A percentile compares a stretch with the other conserved stretches of the same genome.
phyloP scores from a whole-genome alignment of 1,140 invertebrate genomes.

The Rhynchophorus ferrugineus region DNA sequence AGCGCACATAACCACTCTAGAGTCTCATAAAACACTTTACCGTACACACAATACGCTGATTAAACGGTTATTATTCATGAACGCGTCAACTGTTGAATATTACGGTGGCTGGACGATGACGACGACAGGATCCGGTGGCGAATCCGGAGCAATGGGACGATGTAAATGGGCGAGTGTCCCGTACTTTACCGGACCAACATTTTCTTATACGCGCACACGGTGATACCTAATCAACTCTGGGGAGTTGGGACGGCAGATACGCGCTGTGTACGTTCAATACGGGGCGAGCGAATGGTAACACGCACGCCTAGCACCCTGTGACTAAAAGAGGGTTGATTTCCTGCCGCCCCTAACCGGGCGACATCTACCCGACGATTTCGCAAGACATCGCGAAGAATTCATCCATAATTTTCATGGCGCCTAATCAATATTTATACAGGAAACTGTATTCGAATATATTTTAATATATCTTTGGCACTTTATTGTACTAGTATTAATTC shows the following conservation, averaged over 20 bases:
- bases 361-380: neutral
- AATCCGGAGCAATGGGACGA: conserved; percentile 4
- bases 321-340: conserved; percentile 6
- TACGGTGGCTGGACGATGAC: conserved; percentile 1
- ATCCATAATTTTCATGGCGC: too few species aligned
- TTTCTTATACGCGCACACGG: conserved; percentile 21
- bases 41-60: conserved; percentile 28
- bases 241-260: conserved; percentile 31
- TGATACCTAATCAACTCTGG: conserved; percentile 24
- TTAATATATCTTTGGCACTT: too few species aligned
- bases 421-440: too few species aligned
- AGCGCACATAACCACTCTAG: conserved; percentile 29
- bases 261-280: conserved; percentile 30
- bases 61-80: conserved; percentile 33
- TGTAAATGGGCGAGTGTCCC: conserved; percentile 6
- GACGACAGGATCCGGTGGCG: neutral
- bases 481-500: too few species aligned
- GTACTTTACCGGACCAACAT: conserved; percentile 13
- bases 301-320: conserved; percentile 19
- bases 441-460: too few species aligned
- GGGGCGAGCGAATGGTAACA: conserved; percentile 26
- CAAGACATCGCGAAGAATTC: too few species aligned
- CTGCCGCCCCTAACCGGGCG: neutral
- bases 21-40: conserved; percentile 30
- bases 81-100: conserved; percentile 33